Base-by-base conservation (phyloP, 2,797 vertebrate genomes). In the Amblyopsis hoosieri region DNA sequence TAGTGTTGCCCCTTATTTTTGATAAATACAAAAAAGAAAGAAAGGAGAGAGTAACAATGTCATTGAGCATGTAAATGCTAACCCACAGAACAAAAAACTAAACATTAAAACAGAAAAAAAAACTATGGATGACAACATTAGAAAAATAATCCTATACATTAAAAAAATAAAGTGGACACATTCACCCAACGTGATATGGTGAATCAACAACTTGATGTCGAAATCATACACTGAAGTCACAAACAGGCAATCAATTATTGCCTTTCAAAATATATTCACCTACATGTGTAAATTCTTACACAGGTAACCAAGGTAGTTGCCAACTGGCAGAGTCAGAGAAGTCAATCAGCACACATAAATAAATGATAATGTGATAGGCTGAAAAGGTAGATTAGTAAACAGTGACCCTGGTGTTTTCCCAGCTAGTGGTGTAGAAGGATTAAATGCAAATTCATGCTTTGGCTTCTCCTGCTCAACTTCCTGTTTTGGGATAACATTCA, bases 281-380 rank as follows among this genome's bases (percentile, higher is more conserved):
- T 87, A 89, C 87, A 90, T 46, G 80, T 76, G 80, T 67, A 61
- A 79, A 8, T 69, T 78, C 75, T 85, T 79, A 89, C 90, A 87
- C 90, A 73, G 85, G 88, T 82, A 89, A 91, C 87, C 83, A 85
- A 91, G 94, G 91, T 90, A 91, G 93, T 87, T 89, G 93, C 92
- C 91, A 87, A 86, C 89, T 80, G 90, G 89, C 82, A 71, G 82
- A 84, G 66, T 71, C 63, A 48, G 69, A 67, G 62, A 62, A 64
- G 69, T 78, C 48, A 63, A 68, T 76, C 63, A 53, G 78, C 66
- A 57, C 55, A 17, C 10, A 62, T 42, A 67, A 67, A 64, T 62
- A 86, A 73, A 69, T 2, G 75, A 62, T 63, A 58, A 33, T 70
- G 70, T 15, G 71, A 72, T 74, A 12, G 54, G 52, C 60, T 51